A percentile compares a stretch with the other conserved stretches of the same genome.
These are phyloP conservation scores for Cataglyphis cursor DNA, from an alignment of 2,888 invertebrate genomes.

Conservation along the genomic window DNA sequence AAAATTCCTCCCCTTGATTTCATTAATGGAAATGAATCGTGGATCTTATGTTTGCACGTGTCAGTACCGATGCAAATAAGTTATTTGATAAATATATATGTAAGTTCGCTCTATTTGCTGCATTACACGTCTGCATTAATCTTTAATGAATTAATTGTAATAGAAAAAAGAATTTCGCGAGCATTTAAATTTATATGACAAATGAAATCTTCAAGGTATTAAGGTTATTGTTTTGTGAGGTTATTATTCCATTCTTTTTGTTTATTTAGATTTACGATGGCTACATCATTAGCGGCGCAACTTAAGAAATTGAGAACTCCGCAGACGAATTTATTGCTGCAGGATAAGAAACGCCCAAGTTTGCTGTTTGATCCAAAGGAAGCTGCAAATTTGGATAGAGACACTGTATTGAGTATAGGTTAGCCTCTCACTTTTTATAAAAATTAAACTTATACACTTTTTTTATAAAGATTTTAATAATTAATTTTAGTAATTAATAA, in stretches of 20 bases:
- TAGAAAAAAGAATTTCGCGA: background rate
- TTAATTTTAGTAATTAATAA: background rate
- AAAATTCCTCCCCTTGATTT: too few relatives aligned
- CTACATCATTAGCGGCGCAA: constrained; percentile 93
- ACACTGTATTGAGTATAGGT: constrained; percentile 95
- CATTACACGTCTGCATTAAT: background rate
- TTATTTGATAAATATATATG: background rate
- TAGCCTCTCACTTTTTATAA: constrained; percentile 62
- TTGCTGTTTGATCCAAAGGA: constrained; percentile 96
- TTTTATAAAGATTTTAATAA: background rate
- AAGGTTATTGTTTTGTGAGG: background rate
- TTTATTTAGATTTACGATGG: constrained; percentile 62
- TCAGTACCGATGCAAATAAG: background rate
- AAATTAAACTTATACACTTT: constrained; percentile 5
- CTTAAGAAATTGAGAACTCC: constrained; percentile 92
- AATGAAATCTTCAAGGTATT: background rate
- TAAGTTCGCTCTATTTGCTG: background rate
- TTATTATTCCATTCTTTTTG: background rate
- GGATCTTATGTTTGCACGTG: background rate
- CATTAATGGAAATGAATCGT: background rate
- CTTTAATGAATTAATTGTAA: background rate
- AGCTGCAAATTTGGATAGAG: constrained; percentile 94
- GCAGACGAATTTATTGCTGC: constrained; percentile 90
- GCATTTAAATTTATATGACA: background rate
- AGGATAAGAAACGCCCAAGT: constrained; percentile 92